phyloP scores from a whole-genome alignment of 1,140 invertebrate genomes.

The Lepidurus couesii region DNA sequence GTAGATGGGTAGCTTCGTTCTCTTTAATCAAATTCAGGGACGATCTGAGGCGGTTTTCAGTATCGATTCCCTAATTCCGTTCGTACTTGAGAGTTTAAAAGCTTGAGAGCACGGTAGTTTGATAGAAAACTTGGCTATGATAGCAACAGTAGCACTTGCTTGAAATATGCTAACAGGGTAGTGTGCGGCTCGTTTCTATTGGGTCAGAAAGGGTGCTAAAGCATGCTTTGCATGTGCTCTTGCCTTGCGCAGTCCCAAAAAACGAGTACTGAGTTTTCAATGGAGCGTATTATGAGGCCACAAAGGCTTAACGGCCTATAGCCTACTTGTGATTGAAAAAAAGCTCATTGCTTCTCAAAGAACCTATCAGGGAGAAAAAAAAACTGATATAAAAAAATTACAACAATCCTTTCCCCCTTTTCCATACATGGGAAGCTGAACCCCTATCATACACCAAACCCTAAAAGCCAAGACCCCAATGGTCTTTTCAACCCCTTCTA shows the following conservation, averaged over 20 bases:
- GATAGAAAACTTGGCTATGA: not conserved
- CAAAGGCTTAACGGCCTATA: constrained; percentile 21
- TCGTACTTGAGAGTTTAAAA: too few relatives aligned
- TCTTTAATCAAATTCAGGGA: too few relatives aligned
- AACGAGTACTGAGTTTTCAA: not conserved
- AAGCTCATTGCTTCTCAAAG: constrained; percentile 18
- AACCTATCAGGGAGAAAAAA: not conserved
- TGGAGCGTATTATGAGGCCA: constrained; percentile 10
- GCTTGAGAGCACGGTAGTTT: too few relatives aligned
- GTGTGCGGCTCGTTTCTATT: not conserved
- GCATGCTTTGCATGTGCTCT: constrained; percentile 3
- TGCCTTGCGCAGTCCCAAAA: constrained; percentile 7
- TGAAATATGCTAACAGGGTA: not conserved
- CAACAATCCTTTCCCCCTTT: constrained; percentile 14
- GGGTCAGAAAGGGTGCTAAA: not conserved
- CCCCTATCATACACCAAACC: not conserved
- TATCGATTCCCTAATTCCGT: too few relatives aligned
- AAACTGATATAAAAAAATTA: not conserved
- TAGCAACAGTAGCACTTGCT: not conserved
- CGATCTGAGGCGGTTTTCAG: too few relatives aligned
- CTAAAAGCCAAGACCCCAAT: constrained; percentile 18
- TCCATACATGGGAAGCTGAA: not conserved
- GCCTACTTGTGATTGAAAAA: constrained; percentile 15
- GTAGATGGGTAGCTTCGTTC: too few relatives aligned
- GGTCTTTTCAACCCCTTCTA: constrained; percentile 21